These are phyloP conservation scores for Chloroceryle inda DNA, from an alignment of 2,797 vertebrate genomes.

Conservation along the genomic window DNA sequence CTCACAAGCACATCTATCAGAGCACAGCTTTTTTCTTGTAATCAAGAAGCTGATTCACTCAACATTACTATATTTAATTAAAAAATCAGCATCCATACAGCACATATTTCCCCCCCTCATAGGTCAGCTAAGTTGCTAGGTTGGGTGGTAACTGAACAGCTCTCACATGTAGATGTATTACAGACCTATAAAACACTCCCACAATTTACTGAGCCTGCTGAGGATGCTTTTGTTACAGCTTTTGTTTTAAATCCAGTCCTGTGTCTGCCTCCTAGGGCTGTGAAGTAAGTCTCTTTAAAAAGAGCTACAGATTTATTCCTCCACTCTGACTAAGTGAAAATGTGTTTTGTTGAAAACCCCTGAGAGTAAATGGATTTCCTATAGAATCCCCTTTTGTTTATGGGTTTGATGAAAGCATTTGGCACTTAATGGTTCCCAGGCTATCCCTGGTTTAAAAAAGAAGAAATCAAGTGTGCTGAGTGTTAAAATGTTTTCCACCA, in stretches of 20 bases:
- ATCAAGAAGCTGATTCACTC: not conserved
- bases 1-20: not conserved
- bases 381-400: slow-evolving; percentile 71
- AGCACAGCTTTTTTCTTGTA: not conserved
- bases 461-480: slow-evolving; percentile 21
- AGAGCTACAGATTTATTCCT: slow-evolving; percentile 72
- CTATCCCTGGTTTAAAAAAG: slow-evolving; percentile 45
- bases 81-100: not conserved
- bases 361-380: slow-evolving; percentile 69
- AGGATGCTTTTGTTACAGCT: slow-evolving; percentile 53
- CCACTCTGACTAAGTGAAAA: slow-evolving; percentile 74
- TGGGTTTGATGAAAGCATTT: slow-evolving; percentile 68
- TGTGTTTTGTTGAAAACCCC: slow-evolving; percentile 70
- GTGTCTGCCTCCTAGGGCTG: slow-evolving; percentile 49
- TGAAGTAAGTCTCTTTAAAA: slow-evolving; percentile 48
- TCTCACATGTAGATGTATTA: not conserved
- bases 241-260: slow-evolving; percentile 70
- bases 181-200: slow-evolving; percentile 15
- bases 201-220: slow-evolving; percentile 34
- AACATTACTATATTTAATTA: not conserved
- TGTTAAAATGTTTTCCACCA: slow-evolving; percentile 44
- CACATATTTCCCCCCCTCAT: not conserved
- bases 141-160: slow-evolving; percentile 4
- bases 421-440: slow-evolving; percentile 76
- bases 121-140: not conserved